phyloP scores from a whole-genome alignment of 2,888 invertebrate genomes.

The Sinotaia quadrata region DNA sequence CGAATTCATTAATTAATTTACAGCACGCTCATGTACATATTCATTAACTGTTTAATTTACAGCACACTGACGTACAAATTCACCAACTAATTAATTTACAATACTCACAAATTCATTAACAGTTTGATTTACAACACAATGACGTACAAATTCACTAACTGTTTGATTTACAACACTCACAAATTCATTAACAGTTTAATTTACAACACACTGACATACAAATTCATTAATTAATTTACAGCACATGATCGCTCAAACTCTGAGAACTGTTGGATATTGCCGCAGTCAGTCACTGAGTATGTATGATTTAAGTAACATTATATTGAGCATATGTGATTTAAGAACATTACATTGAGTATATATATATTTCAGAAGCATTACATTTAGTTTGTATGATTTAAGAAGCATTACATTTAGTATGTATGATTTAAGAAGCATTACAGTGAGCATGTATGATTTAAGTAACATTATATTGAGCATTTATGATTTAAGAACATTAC shows the following conservation, averaged over 20 bases:
- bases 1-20: too few relatives aligned
- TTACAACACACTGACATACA: not conserved
- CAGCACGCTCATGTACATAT: too few relatives aligned
- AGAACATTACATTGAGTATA: not conserved
- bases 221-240: slow-evolving; percentile 55
- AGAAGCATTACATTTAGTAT: too few relatives aligned
- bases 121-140: not conserved
- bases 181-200: too few relatives aligned
- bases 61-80: too few relatives aligned
- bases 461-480: too few relatives aligned
- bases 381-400: not conserved
- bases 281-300: slow-evolving; percentile 78
- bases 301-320: slow-evolving; percentile 19
- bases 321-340: not conserved
- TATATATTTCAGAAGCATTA: not conserved
- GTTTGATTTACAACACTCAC: slow-evolving; percentile 76
- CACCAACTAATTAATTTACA: too few relatives aligned
- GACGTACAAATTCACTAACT: not conserved
- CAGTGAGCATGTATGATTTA: slow-evolving; percentile 74
- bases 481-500: too few relatives aligned
- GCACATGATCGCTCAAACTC: slow-evolving; percentile 88
- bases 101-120: too few relatives aligned
- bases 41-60: too few relatives aligned
- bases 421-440: too few relatives aligned
- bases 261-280: slow-evolving; percentile 84